Evolutionary conservation across 2,797 vertebrate species (phyloP), one percentile per base, ranked within the genome.

Genomic region (Girardinus metallicus): DNA sequence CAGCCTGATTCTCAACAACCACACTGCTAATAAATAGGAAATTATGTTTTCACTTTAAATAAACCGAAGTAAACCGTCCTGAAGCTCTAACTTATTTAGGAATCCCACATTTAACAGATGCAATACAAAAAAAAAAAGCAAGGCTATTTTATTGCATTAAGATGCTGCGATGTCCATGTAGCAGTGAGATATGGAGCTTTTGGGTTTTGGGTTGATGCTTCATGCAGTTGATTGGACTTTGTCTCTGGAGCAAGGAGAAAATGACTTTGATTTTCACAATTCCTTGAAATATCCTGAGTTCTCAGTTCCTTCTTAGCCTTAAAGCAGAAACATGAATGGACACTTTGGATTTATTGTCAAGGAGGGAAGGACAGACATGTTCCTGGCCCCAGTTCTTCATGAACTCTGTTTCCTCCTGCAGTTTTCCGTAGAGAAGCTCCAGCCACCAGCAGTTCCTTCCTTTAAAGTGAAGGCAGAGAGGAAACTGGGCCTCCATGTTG

Each of bases 401-500:
- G 18, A 41, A 21, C 8, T 11, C 8, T 5, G 39, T 23, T 66
- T 21, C 31, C 3, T 64, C 44, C 62, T 79, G 47, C 21, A 44
- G 57, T 34, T 60, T 75, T 76, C 84, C 73, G 5, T 78, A 78
- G 77, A 79, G 31, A 73, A 62, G 60, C 68, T 80, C 49, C 41
- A 76, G 71, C 81, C 79, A 80, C 46, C 5, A 51, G 83, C 82
- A 74, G 76, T 85, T 88, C 82, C 71, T 88, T 83, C 71, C 82
- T 90, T 91, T 84, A 87, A 88, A 91, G 82, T 64, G 74, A 78
- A 89, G 86, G 68, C 83, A 78, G 75, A 90, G 79, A 79, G 79
- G 77, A 91, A 91, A 89, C 74, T 82, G 75, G 87, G 89, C 79
- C 86, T 93, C 88, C 84, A 88, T 89, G 90, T 85, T 91, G 89